These are phyloP conservation scores for Aphyosemion australe DNA, from an alignment of 2,113 vertebrate species.

Conservation along the genomic window DNA sequence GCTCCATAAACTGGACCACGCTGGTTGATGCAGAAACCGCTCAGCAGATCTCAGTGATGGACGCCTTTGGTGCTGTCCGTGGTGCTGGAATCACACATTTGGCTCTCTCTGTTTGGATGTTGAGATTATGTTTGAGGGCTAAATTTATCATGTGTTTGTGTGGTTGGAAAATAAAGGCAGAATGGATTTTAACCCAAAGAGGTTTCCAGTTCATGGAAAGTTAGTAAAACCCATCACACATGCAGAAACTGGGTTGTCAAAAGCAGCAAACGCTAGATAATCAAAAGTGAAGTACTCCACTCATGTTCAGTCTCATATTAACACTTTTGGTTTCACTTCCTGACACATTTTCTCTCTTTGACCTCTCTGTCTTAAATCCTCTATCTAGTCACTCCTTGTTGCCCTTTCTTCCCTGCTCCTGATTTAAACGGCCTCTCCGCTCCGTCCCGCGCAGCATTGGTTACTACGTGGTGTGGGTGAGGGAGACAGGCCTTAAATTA, in stretches of 20 bases:
- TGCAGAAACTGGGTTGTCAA: too few relatives aligned
- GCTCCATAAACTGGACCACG: not conserved
- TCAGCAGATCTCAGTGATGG: not conserved
- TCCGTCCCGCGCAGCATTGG: slow-evolving; percentile 30
- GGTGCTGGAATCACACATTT: slow-evolving; percentile 28
- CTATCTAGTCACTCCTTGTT: slow-evolving; percentile 48
- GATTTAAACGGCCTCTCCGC: slow-evolving; percentile 58
- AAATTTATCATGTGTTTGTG: not conserved
- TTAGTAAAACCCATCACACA: too few relatives aligned
- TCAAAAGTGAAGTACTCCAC: not conserved
- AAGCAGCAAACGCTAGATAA: too few relatives aligned
- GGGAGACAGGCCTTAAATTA: slow-evolving; percentile 66
- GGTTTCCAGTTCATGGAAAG: too few relatives aligned
- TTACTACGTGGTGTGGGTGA: slow-evolving; percentile 55
- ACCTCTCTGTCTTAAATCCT: slow-evolving; percentile 30
- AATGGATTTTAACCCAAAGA: too few relatives aligned
- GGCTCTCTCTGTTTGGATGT: not conserved
- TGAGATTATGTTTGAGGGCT: not conserved
- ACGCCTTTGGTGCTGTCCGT: slow-evolving; percentile 3
- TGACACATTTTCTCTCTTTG: slow-evolving; percentile 25
- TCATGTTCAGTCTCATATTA: not conserved
- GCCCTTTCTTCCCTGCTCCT: slow-evolving; percentile 45
- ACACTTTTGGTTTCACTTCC: slow-evolving; percentile 1
- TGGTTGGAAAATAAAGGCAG: not conserved
- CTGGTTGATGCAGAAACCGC: slow-evolving; percentile 21